Evolutionary conservation across 2,113 vertebrate species (phyloP), one percentile per base, ranked within the genome.

Genomic region (Todiramphus saurophagus): DNA sequence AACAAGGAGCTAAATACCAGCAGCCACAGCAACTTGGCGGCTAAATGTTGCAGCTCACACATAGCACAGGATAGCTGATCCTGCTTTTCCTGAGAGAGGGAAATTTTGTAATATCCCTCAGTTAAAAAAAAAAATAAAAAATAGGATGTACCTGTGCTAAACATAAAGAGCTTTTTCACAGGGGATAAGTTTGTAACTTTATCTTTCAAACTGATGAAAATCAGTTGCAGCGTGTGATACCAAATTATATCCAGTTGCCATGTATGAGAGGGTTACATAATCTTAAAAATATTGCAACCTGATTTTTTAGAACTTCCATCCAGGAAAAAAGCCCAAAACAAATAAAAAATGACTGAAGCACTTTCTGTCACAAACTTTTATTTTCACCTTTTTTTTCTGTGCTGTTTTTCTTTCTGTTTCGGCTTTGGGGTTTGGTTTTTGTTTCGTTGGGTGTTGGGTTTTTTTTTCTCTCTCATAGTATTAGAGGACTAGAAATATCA

Each of bases 371-470:
- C 18, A 72, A 72, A 43, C 5, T 48, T 81, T 16, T 81, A 7
- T 83, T 88, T 87, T 87, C 37, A 18, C 14, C 3, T 63, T 58
- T 53, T 78, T 41, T 35, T 78, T 37, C 10, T 43, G 18, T 31
- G 18, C 25, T 68, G 10, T 3, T 84, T 37, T 89, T 43, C 25
- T 30, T 85, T 53, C 10, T 74, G 7, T 51, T 84, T 78, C 25
- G 9, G 5, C 9, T 64, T 84, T 72, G 28, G 27, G 6, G 7
- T 18, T 85, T 28, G 35, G 7, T 37, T 92, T 67, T 66, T 62
- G 4, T 2, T 37, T 41, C 28, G 1, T 14, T 3, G 2, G 4
- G 3, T 18, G n/a, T 9, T 48, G 25, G 8, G 1, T 0, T 19
- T 44, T 21, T 59, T 37, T 64, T 44, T 44, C 11, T 16, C 10